A percentile compares a stretch with the other conserved stretches of the same genome.
Evolutionary conservation across 2,797 vertebrate species (phyloP).

Genomic region (Phoxinus dragarum): DNA sequence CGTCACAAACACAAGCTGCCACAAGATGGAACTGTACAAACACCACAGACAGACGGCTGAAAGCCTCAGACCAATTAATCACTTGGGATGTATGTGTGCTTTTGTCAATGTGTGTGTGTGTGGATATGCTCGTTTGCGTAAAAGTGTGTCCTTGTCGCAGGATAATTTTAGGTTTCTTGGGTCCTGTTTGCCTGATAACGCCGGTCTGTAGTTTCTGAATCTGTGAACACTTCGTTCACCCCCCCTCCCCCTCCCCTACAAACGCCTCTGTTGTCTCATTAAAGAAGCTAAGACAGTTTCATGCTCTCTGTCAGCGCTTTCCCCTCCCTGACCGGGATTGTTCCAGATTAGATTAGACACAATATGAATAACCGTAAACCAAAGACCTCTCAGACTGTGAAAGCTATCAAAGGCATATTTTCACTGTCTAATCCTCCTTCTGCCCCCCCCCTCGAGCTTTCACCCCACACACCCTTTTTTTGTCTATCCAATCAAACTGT

Average conservation of each 20-base stretch:
- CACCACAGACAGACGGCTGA: conserved; percentile 27
- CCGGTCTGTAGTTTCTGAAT: neutral
- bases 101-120: conserved; percentile 16
- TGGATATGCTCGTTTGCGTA: conserved; percentile 14
- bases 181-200: neutral
- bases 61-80: conserved; percentile 47
- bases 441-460: conserved; percentile 55
- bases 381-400: conserved; percentile 81
- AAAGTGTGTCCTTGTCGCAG: conserved; percentile 3
- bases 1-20: conserved; percentile 43
- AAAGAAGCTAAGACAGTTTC: conserved; percentile 52
- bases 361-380: conserved; percentile 83
- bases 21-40: conserved; percentile 40
- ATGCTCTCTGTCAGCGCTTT: conserved; percentile 59
- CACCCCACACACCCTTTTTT: conserved; percentile 77
- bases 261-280: conserved; percentile 67
- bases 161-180: neutral
- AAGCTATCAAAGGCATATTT: conserved; percentile 86
- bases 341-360: conserved; percentile 78
- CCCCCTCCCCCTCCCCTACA: conserved; percentile 1
- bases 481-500: conserved; percentile 77
- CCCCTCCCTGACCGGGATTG: conserved; percentile 62
- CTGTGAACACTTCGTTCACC: neutral
- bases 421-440: conserved; percentile 77
- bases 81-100: conserved; percentile 3